phyloP scores from a whole-genome alignment of 2,113 vertebrate species.

The Melospiza georgiana region DNA sequence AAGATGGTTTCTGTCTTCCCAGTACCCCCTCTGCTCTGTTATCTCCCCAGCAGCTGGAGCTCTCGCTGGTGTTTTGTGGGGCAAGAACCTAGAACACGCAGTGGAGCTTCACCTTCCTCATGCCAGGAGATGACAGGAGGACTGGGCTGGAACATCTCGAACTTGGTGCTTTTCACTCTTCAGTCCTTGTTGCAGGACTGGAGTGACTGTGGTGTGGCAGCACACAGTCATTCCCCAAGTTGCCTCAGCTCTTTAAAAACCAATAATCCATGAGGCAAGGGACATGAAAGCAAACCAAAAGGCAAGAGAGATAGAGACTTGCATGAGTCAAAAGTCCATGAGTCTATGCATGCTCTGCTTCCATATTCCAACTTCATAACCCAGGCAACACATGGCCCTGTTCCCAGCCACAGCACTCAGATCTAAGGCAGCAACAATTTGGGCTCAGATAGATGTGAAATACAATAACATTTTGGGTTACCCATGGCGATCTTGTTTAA shows the following conservation, averaged over 20 bases:
- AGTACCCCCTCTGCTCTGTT: fast-evolving
- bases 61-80: fast-evolving
- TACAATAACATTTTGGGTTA: neutral
- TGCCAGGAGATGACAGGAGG: neutral
- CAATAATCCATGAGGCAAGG: neutral
- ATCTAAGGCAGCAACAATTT: neutral
- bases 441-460: neutral
- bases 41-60: neutral
- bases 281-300: neutral
- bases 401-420: fast-evolving
- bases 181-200: neutral
- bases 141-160: fast-evolving
- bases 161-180: fast-evolving
- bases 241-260: neutral
- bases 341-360: fast-evolving
- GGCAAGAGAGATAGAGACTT: neutral
- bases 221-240: neutral
- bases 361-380: neutral
- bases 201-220: neutral
- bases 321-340: fast-evolving
- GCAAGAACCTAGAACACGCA: fast-evolving
- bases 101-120: fast-evolving
- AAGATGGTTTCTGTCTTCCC: neutral
- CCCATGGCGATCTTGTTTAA: neutral
- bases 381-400: neutral